Base-by-base conservation (phyloP, 2,113 vertebrate genomes). In the Paramormyrops kingsleyae region DNA sequence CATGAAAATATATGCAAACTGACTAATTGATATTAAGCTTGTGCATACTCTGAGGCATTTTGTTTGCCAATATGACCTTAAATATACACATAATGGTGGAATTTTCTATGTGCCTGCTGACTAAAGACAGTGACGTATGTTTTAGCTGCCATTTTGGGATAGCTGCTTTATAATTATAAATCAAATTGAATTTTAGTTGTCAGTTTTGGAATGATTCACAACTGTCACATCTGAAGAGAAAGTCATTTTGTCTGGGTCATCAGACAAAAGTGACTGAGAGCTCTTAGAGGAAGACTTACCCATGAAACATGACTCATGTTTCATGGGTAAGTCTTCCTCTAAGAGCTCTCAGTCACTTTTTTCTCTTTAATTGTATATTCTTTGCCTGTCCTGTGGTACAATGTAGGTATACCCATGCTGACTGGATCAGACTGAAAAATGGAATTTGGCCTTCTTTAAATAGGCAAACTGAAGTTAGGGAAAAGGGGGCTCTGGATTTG, bases 381-480 rank as follows among this genome's bases (percentile, higher is more conserved):
- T 50, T 86, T n/a, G 50, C 35, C n/a, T 87, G 31, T 53, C 21
- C 2, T 86, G 15, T 87, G 85, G 31, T 87, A 35, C 13, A 35
- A 8, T 19, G 31, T 53, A 21, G 31, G n/a, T 53, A 5, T 53
- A 5, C 85, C 12, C 13, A 13, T 53, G 50, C 50, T 17, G 50
- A 53, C 47, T 87, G 35, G 15, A 87, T 53, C 31, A 17, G 50
- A 53, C 85, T 53, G 50, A 87, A 56, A 87, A 87, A 96, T 95
- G 90, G 91, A 95, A 94, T 94, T 95, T 93, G 93, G 95, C 95
- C 97, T 97, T 39, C 83, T n/a, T 47, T 47, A 97, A 97, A 97
- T 97, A 97, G 97, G 98, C 98, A 99, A 99, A 97, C 95, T 93
- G 97, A 99, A 97, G 95, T 97, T 98, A 39, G 15, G 97, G 96